Conservation (phyloP, 2,888 invertebrate species). For the Geophilus truncorum region DNA sequence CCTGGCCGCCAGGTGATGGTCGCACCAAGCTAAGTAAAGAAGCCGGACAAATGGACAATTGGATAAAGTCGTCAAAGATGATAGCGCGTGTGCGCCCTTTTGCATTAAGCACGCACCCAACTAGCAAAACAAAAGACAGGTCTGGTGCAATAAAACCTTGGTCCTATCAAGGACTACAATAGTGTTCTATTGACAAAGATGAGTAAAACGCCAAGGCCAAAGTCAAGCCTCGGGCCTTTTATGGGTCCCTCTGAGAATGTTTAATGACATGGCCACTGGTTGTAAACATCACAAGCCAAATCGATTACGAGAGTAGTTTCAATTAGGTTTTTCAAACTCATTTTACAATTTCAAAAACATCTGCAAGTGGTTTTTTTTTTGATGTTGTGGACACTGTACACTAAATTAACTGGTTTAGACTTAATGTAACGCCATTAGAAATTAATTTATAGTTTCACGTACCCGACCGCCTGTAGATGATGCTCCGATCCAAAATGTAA, state of each 20-base stretch:
- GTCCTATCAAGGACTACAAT: not conserved
- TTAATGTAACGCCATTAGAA: too few species aligned
- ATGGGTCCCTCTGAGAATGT: not conserved
- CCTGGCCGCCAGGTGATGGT: not conserved
- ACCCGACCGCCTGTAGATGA: too few species aligned
- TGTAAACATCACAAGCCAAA: not conserved
- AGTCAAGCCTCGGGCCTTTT: not conserved
- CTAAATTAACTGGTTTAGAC: too few species aligned
- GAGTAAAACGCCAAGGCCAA: constrained; percentile 13
- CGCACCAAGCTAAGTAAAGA: not conserved
- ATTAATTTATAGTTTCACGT: too few species aligned
- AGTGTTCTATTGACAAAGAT: constrained; percentile 11
- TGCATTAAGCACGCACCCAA: constrained; percentile 25
- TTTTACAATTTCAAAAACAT: too few species aligned
- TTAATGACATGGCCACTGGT: constrained; percentile 12
- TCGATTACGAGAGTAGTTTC: not conserved
- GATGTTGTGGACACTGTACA: too few species aligned
- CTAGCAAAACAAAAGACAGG: not conserved
- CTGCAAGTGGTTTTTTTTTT: too few species aligned
- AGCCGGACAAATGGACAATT: not conserved
- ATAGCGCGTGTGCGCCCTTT: constrained; percentile 14
- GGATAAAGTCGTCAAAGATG: constrained; percentile 16
- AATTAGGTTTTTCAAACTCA: too few species aligned
- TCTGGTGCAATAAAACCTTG: not conserved
- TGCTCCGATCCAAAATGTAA: too few species aligned